Evolutionary conservation across 2,797 vertebrate species (phyloP).

Genomic region (Fistularia commersonii): DNA sequence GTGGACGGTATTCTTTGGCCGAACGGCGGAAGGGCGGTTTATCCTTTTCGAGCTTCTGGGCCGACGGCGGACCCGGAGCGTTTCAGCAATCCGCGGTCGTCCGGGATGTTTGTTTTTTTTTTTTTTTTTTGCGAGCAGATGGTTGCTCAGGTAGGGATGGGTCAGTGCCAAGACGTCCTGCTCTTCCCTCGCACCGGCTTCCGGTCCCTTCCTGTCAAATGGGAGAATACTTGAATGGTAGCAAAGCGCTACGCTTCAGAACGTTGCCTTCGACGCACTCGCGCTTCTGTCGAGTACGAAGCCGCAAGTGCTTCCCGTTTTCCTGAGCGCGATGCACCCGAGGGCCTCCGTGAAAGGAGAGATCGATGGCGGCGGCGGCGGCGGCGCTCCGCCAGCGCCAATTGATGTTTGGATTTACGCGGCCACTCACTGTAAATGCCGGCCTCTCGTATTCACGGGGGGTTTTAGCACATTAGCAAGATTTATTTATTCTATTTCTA

Average conservation of each 20-base stretch:
- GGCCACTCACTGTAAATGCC: no score
- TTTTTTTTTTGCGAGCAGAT: slow-evolving; percentile 53
- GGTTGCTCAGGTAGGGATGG: slow-evolving; percentile 36
- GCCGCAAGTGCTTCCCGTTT: slow-evolving; percentile 31
- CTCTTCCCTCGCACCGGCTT: no score
- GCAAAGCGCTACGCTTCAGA: no score
- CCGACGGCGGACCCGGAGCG: slow-evolving; percentile 36
- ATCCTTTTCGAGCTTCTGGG: slow-evolving; percentile 9
- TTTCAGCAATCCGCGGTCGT: slow-evolving; percentile 37
- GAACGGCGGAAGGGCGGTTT: not conserved
- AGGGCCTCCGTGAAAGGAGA: no score
- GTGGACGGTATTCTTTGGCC: no score
- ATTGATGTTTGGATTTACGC: not conserved
- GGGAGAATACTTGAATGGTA: no score
- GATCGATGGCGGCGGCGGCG: not conserved
- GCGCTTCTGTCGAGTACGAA: no score
- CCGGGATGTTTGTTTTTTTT: no score
- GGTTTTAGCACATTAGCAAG: no score
- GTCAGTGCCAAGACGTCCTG: slow-evolving; percentile 32
- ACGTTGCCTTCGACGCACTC: no score
- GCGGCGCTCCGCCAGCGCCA: not conserved
- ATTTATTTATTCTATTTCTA: no score
- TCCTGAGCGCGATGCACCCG: slow-evolving; percentile 36
- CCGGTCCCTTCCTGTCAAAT: slow-evolving; percentile 36
- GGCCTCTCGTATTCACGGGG: no score